Percentiles rank a stretch among this genome's conserved stretches.
Evolutionary conservation across 2,113 vertebrate genomes (phyloP).

Genomic region (Aegithalos caudatus): DNA sequence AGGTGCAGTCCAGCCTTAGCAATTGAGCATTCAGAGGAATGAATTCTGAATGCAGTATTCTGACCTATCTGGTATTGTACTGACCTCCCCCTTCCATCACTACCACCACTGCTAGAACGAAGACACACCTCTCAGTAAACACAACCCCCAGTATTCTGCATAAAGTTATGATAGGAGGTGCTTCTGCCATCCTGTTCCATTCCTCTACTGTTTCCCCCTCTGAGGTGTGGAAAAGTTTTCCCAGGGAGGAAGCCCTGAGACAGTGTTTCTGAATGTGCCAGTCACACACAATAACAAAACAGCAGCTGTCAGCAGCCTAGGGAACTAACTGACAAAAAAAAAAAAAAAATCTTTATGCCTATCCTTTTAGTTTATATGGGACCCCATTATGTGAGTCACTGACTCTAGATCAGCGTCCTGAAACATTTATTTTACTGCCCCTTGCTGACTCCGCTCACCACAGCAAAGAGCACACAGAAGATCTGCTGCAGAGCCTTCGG

Average conservation of each 20-base stretch:
- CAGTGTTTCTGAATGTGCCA: not conserved
- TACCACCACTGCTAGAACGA: not conserved
- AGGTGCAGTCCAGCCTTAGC: not conserved
- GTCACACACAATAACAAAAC: not conserved
- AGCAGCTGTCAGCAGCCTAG: not conserved
- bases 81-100: not conserved
- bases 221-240: fast-evolving
- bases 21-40: not conserved
- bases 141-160: not conserved
- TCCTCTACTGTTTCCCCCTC: not conserved
- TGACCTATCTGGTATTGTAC: not conserved
- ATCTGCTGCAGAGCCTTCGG: not conserved
- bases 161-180: not conserved
- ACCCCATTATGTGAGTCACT: not conserved
- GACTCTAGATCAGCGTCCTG: not conserved
- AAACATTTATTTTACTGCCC: constrained; percentile 2
- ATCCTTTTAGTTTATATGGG: not conserved
- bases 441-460: not conserved
- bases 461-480: not conserved
- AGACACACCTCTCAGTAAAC: not conserved
- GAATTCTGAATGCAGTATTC: too few relatives aligned
- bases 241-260: not conserved
- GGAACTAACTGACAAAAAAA: not conserved
- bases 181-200: not conserved
- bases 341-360: not conserved